Base-by-base conservation (phyloP, 2,888 invertebrate species). In the Spialia ferax region DNA sequence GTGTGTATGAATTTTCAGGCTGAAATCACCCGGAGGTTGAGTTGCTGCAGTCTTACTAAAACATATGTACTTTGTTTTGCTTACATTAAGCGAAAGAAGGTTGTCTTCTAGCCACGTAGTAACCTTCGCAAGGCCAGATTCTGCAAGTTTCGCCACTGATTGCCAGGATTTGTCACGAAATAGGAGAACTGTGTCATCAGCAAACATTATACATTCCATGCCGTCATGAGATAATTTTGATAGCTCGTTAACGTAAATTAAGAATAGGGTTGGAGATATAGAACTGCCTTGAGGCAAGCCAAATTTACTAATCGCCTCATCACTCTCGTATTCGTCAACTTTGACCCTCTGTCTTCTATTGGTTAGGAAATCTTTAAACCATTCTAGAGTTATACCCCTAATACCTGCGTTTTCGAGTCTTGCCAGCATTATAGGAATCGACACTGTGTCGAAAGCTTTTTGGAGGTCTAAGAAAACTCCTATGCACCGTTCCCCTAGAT, bases 401-500 rank as follows among this genome's bases (percentile, higher is more conserved):
- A 42, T 5, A 42, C 42, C 42, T 15, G 7, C 5, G 15, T 8
- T 42, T 42, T 42, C 42, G 7, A 42, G 42, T 42, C 15, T 42
- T n/a, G 42, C 15, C 42, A 42, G 15, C 42, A 42, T 42, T 42
- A 42, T 42, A 42, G 42, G 42, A 15, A 42, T 42, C 8, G 42
- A 42, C 15, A 42, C 42, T 42, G 42, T 42, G 15, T 42, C 42
- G 42, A 42, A 42, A 1, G 42, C 42, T 42, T 42, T 42, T 42
- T 42, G 42, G 42, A 42, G 42, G 42, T 42, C 42, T 2, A 42
- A 6, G 42, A 42, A 42, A 1, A 42, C 42, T 42, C 42, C 42
- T 42, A 42, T 7, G 15, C 42, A 42, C 0, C 42, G 42, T 15
- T 42, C 42, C 15, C 42, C 42, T 18, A 4, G 45, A 8, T 45